Base-by-base conservation (phyloP, 2,888 invertebrate genomes). In the Volucella inflata region DNA sequence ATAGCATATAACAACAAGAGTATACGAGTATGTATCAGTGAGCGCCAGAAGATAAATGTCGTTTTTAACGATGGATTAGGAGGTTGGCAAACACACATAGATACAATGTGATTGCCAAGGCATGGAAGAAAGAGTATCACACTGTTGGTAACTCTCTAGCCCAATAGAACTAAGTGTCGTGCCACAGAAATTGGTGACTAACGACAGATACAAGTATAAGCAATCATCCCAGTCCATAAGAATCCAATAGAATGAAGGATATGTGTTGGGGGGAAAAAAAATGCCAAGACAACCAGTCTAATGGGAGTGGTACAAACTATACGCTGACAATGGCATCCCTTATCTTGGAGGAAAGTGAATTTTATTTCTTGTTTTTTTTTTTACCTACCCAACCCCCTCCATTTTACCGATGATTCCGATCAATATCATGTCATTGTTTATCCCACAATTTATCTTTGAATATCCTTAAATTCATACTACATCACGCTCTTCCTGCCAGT, bases 371-470 rank as follows among this genome's bases (percentile, higher is more conserved):
- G 0, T 30, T 30, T 30, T 30, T 6, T 30, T 30, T 30, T 30
- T 30, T 6, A 6, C 6, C 6, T 30, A 30, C 6, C 4, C 30
- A n/a, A 30, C 30, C 30, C 30, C 30, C 4, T 1, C 30, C 4
- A 30, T 30, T 30, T 4, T 30, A 30, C 6, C 6, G 30, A 30
- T 30, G 30, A 30, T 30, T 30, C 38, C 65, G 80, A 85, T 85
- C 80, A 71, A 80, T 85, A 80, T 80, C 67, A 14, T 60, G 76
- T 60, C 71, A 71, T 80, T 84, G 68, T 83, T 83, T 79, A 83
- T 74, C 79, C 57, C 78, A 64, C 78, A 78, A 78, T 79, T 79
- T 79, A 72, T 79, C 51, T 65, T 57, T 64, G 50, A 71, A 71
- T 62, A 57, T 50, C 44, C 38, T 68, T 51, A 40, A 12, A 16